Evolutionary conservation across 2,888 invertebrate genomes (phyloP), one percentile per base, ranked within the genome.

Genomic region (Latrodectus elegans): DNA sequence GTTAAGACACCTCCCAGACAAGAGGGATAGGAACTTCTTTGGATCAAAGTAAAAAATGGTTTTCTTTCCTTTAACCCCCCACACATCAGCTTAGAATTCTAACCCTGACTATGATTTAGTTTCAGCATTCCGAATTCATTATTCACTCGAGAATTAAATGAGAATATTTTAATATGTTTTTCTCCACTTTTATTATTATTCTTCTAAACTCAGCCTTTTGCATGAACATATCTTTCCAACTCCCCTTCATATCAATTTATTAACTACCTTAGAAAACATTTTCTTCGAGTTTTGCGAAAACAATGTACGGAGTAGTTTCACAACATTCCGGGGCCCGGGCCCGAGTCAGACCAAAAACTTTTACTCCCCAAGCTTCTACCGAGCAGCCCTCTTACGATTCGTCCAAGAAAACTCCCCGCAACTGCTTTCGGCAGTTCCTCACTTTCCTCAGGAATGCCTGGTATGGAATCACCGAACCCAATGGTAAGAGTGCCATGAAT

Each of bases 301-400:
- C 52, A 22, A 88, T 88, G 88, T 88, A 88, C 76, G 88, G 88
- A 3, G 84, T 88, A 84, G 88, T 88, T 14, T 88, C 88, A n/a
- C 84, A 84, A 14, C 84, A 84, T 9, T 84, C 88, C 8, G 88
- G 88, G 76, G 80, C 88, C 6, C 71, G 79, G 8, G 8, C 80
- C 80, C 84, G 84, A 11, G 60, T 79, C 71, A 72, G 72, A 64
- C 71, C 52, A 38, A 74, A 71, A 49, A 55, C 22, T 64, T 84
- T 78, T 68, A 68, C 38, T 12, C 75, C 70, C n/a, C 82, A 83
- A 53, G 52, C 26, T 9, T 67, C 88, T 8, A 65, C 80, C 4
- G 79, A 82, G 15, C 81, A 73, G 17, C 55, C 77, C 22, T 17
- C 22, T 14, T 60, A 55, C 10, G 53, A 15, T 22, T 55, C 81